Conservation (phyloP, 2,888 invertebrate genomes). For the Tinea trinotella region DNA sequence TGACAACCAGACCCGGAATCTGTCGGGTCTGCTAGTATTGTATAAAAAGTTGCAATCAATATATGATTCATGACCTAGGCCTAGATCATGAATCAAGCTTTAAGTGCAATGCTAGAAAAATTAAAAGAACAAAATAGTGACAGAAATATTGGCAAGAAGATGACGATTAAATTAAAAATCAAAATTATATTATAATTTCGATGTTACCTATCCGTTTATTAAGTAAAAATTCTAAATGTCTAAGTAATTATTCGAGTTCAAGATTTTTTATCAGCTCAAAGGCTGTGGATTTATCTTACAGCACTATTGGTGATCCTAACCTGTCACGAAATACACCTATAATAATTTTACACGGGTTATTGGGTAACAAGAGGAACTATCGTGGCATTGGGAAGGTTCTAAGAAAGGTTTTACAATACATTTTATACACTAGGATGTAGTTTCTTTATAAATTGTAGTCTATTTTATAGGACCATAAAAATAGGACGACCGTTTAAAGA, state of each 20-base stretch:
- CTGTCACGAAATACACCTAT: conserved; percentile 38
- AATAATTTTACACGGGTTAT: conserved; percentile 83
- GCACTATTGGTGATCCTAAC: conserved; percentile 35
- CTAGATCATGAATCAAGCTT: no score
- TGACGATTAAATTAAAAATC: background rate
- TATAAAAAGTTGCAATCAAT: no score
- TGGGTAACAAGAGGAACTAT: conserved; percentile 93
- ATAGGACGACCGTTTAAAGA: no score
- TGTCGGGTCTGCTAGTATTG: no score
- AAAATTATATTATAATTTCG: background rate
- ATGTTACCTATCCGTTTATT: background rate
- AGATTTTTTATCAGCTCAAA: background rate
- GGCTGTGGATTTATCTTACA: conserved; percentile 43
- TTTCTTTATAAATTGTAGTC: no score
- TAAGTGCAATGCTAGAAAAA: no score
- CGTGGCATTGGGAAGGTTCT: conserved; percentile 82
- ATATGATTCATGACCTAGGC: no score
- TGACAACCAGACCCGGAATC: no score
- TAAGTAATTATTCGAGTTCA: background rate
- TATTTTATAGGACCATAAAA: no score
- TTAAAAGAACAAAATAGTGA: no score
- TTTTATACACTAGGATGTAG: no score
- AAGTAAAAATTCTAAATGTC: background rate
- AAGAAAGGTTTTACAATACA: conserved; percentile 49
- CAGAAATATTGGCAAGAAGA: background rate